These are phyloP conservation scores for Piaya cayana DNA, from an alignment of 2,113 vertebrate species.

Conservation along the genomic window DNA sequence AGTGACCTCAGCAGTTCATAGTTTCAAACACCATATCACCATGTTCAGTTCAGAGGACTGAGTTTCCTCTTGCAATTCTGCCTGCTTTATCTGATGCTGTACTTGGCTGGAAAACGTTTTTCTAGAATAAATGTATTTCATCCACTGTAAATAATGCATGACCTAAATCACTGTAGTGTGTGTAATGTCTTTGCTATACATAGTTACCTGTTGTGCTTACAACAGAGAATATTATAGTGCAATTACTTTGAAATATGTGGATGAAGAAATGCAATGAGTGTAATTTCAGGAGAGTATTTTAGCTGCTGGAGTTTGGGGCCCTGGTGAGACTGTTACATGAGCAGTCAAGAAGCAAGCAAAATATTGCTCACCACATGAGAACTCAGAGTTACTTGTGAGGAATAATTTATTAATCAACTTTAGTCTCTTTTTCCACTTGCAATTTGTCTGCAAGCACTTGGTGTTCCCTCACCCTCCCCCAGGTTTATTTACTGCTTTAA, in stretches of 20 bases:
- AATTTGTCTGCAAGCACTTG: slow-evolving; percentile 13
- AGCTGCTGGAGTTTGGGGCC: background rate
- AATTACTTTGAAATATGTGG: slow-evolving; percentile 36
- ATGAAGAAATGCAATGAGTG: background rate
- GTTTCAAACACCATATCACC: background rate
- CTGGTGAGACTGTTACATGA: background rate
- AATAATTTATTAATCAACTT: slow-evolving; percentile 26
- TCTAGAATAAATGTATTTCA: background rate
- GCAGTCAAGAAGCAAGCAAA: slow-evolving; percentile 3
- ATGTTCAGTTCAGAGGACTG: background rate
- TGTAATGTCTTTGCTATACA: background rate
- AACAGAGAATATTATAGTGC: slow-evolving; percentile 11
- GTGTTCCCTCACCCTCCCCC: background rate
- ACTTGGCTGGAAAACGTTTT: background rate
- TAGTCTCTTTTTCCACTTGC: background rate
- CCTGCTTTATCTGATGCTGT: background rate
- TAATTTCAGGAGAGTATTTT: slow-evolving; percentile 25
- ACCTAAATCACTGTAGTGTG: background rate
- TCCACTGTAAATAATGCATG: background rate
- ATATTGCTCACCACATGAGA: background rate
- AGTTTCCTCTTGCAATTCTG: background rate
- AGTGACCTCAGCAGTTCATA: background rate
- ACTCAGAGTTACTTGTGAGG: background rate
- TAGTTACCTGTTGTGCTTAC: background rate
- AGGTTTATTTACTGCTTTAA: background rate